phyloP scores from a whole-genome alignment of 2,113 vertebrate genomes.

The Lasiurus borealis region DNA sequence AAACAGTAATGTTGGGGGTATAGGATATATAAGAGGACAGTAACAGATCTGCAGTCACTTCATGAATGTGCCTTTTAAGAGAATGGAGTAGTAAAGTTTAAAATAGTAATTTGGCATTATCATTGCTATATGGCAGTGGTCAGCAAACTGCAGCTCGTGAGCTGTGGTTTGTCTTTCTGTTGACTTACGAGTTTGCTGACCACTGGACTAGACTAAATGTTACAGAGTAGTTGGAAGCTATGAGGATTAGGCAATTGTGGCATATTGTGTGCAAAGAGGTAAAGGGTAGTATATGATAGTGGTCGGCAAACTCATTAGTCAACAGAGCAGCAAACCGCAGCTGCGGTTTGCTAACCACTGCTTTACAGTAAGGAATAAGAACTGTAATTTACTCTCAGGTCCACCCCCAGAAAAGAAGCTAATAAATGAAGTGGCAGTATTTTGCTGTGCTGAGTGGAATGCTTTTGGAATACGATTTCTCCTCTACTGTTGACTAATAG shows the following conservation, averaged over 20 bases:
- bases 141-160: no score
- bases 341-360: neutral
- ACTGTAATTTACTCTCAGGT: neutral
- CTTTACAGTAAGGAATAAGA: neutral
- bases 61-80: neutral
- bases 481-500: neutral
- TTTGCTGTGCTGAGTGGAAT: neutral
- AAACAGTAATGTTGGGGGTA: neutral
- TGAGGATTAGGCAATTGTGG: no score
- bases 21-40: neutral
- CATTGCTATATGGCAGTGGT: neutral
- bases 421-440: neutral
- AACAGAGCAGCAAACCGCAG: no score
- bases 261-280: no score
- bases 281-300: no score
- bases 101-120: neutral
- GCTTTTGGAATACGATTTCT: constrained; percentile 17
- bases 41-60: neutral
- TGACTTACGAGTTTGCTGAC: no score
- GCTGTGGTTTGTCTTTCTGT: no score
- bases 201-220: no score
- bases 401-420: neutral
- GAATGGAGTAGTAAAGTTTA: neutral
- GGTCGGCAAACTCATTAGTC: no score
- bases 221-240: no score